A percentile compares a stretch with the other conserved stretches of the same genome.
phyloP scores from a whole-genome alignment of 2,797 vertebrate species.

The Knipowitschia caucasica region DNA sequence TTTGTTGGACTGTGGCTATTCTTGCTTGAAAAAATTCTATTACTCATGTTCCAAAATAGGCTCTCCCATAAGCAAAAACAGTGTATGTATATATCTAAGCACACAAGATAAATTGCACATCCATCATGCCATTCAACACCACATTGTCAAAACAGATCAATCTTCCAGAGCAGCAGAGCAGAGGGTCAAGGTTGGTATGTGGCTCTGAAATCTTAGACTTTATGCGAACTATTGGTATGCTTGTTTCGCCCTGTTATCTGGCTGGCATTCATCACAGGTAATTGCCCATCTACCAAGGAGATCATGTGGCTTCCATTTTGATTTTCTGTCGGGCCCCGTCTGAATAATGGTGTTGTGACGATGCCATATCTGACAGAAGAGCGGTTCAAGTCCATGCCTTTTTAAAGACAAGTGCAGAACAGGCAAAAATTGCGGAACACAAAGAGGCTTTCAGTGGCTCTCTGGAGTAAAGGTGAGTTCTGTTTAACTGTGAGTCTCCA shows the following conservation, averaged over 20 bases:
- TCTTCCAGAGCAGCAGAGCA: slow-evolving; percentile 25
- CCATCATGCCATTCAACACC: slow-evolving; percentile 23
- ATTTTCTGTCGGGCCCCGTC: slow-evolving; percentile 50
- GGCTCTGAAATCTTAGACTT: slow-evolving; percentile 12
- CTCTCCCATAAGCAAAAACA: slow-evolving; percentile 16
- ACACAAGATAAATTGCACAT: slow-evolving; percentile 44
- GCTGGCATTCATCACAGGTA: slow-evolving; percentile 52
- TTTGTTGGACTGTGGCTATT: no score
- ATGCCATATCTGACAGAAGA: slow-evolving; percentile 39
- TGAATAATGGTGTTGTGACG: slow-evolving; percentile 30
- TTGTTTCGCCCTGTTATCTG: slow-evolving; percentile 33
- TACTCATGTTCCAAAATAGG: slow-evolving; percentile 37
- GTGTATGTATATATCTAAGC: slow-evolving; percentile 3
- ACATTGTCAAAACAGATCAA: slow-evolving; percentile 60
- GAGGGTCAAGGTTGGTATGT: slow-evolving; percentile 28
- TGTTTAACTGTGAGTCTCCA: slow-evolving; percentile 48
- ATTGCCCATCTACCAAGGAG: slow-evolving; percentile 51
- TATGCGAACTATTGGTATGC: slow-evolving; percentile 32
- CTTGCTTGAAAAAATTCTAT: slow-evolving; percentile 22
- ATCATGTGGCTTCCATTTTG: slow-evolving; percentile 47
- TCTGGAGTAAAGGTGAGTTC: slow-evolving; percentile 53
- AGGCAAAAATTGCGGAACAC: slow-evolving; percentile 19
- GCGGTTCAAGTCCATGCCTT: slow-evolving; percentile 35
- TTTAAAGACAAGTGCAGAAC: slow-evolving; percentile 36
- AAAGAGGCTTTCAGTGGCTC: slow-evolving; percentile 17